These are phyloP conservation scores for Oncorhynchus nerka DNA, from an alignment of 2,113 vertebrate genomes.

Conservation along the genomic window DNA sequence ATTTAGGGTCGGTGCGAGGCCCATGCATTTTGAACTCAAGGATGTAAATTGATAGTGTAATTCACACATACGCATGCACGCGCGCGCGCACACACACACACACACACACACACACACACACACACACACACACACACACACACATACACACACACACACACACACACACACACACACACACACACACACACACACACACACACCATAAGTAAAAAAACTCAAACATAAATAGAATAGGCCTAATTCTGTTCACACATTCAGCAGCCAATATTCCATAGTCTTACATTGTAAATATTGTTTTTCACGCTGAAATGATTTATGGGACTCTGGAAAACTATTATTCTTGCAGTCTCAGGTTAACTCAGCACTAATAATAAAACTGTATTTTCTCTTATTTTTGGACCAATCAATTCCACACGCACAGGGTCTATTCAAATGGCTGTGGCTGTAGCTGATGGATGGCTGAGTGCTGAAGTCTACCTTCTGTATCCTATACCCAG, in stretches of 20 bases:
- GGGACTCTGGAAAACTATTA: not conserved
- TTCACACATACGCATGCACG: not conserved
- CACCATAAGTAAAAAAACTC: not conserved
- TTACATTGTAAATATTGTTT: too few relatives aligned
- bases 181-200: not conserved
- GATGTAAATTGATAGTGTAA: conserved; percentile 51
- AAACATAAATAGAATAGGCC: not conserved
- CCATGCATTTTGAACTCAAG: conserved; percentile 32
- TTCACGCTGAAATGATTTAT: too few relatives aligned
- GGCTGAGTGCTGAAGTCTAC: not conserved
- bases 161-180: not conserved
- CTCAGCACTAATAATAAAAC: not conserved
- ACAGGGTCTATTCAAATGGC: not conserved
- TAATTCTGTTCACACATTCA: not conserved
- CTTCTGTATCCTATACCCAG: not conserved
- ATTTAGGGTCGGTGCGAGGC: not conserved
- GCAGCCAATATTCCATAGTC: not conserved
- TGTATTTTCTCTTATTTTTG: not conserved
- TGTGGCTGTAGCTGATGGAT: not conserved
- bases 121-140: not conserved
- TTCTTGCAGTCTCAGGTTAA: not conserved
- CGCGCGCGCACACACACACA: not conserved
- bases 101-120: not conserved
- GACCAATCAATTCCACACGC: not conserved
- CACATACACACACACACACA: not conserved